Conservation (phyloP, 1,140 invertebrate species). For the Arion vulgaris region DNA sequence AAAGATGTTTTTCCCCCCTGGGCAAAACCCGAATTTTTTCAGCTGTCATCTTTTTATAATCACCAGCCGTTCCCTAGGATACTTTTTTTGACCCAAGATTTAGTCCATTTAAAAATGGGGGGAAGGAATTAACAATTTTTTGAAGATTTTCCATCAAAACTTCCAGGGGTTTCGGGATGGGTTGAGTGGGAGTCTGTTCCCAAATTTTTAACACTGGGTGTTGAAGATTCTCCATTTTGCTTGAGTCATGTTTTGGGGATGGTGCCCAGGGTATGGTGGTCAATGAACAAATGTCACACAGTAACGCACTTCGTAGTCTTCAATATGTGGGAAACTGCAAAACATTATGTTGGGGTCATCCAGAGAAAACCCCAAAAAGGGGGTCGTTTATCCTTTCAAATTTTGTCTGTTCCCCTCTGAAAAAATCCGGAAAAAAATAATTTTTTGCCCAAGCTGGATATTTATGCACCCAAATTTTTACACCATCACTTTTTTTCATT, state of each 20-base stretch:
- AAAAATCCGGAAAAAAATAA: background rate
- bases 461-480: background rate
- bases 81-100: constrained; percentile 51
- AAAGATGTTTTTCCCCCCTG: constrained; percentile 51
- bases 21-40: constrained; percentile 50
- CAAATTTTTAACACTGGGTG: too few species aligned
- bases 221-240: background rate
- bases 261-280: constrained; percentile 12
- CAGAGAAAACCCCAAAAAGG: constrained; percentile 80
- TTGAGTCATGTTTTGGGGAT: constrained; percentile 4
- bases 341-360: constrained; percentile 80
- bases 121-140: background rate
- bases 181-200: too few species aligned
- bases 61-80: constrained; percentile 43
- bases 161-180: too few species aligned
- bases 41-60: constrained; percentile 47
- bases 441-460: background rate
- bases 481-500: background rate
- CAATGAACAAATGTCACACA: constrained; percentile 69
- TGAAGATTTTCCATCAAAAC: too few species aligned
- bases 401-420: constrained; percentile 4
- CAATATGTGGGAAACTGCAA: constrained; percentile 57
- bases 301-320: constrained; percentile 84
- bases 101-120: constrained; percentile 38
- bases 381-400: constrained; percentile 63